These are phyloP conservation scores for Calliphora vicina DNA, from an alignment of 1,140 invertebrate genomes.

Conservation along the genomic window DNA sequence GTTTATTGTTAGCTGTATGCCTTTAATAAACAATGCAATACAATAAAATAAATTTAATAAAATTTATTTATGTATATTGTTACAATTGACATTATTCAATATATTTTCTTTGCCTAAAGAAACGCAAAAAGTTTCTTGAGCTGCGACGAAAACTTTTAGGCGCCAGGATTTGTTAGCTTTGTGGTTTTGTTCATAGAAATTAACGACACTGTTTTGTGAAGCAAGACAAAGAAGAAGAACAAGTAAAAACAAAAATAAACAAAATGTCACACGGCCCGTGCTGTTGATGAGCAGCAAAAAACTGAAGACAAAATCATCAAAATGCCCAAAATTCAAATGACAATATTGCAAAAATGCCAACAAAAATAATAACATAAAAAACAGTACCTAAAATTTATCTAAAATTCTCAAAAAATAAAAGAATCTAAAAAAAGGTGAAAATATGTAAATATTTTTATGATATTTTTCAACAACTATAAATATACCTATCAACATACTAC, in stretches of 20 bases:
- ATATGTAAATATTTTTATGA: not conserved
- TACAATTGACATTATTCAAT: too few species aligned
- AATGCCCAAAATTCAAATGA: not conserved
- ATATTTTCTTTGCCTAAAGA: too few species aligned
- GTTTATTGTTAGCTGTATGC: too few species aligned
- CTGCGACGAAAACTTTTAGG: not conserved
- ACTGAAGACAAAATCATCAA: not conserved
- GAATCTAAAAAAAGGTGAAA: not conserved
- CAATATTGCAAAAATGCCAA: not conserved
- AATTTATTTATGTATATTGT: too few species aligned
- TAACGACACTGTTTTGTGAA: too few species aligned
- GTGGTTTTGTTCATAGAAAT: not conserved
- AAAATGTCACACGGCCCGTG: not conserved
- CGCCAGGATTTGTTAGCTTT: not conserved
- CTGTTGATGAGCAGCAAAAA: not conserved
- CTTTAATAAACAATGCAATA: not conserved
- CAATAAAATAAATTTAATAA: too few species aligned
- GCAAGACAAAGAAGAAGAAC: not conserved
- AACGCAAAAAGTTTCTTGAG: too few species aligned
- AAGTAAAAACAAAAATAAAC: not conserved
- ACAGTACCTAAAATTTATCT: not conserved
- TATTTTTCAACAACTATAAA: not conserved
- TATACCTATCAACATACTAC: too few species aligned
- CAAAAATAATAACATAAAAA: not conserved
- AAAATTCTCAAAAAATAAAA: not conserved